Conservation (phyloP, 1,140 invertebrate species). For the Apis cerana region DNA sequence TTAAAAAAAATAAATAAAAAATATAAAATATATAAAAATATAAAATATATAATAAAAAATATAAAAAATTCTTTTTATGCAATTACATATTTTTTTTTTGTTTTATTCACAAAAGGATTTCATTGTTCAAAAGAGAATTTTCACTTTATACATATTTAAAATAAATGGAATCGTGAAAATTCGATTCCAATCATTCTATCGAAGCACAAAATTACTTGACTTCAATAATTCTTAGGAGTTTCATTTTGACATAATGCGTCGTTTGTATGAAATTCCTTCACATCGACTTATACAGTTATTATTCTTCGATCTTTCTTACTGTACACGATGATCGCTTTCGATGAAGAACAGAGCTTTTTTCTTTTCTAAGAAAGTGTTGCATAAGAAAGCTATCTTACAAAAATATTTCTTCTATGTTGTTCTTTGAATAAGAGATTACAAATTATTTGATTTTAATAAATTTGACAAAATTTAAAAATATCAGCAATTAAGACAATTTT, state of each 20-base stretch:
- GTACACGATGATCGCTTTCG: background rate
- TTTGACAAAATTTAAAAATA: background rate
- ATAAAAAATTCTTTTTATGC: background rate
- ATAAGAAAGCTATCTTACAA: background rate
- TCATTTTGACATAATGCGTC: background rate
- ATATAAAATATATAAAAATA: no score
- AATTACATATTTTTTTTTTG: no score
- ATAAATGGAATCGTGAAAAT: background rate
- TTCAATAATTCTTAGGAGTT: background rate
- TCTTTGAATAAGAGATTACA: background rate
- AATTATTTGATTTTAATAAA: background rate
- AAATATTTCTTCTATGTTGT: background rate
- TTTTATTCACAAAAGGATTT: background rate
- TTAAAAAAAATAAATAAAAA: background rate
- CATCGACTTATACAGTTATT: conserved; percentile 1
- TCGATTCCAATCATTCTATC: background rate
- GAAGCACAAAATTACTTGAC: background rate
- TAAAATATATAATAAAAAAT: no score
- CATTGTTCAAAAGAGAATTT: background rate
- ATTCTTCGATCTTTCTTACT: background rate
- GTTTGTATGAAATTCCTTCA: background rate
- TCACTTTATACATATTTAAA: background rate
- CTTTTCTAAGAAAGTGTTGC: background rate
- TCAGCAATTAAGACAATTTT: background rate
- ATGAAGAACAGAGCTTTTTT: background rate